Conservation (phyloP, 53 echinoderm and acorn worm species). For the Glandiceps talaboti region DNA sequence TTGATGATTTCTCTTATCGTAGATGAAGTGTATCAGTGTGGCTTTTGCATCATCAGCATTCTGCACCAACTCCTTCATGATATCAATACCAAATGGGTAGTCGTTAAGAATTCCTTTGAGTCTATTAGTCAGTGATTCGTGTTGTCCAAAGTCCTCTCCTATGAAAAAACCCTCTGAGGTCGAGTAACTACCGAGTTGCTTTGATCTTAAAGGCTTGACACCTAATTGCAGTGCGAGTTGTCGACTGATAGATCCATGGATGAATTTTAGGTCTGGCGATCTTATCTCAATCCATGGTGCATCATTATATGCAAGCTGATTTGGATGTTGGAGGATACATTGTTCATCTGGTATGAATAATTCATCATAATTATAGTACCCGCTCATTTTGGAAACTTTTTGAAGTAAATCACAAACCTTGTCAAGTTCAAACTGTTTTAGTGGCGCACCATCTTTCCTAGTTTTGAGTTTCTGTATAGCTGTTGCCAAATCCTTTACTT, state of each 20-base stretch:
- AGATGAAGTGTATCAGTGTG: slow-evolving; percentile 75
- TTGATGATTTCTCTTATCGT: slow-evolving; percentile 44
- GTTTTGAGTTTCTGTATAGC: not conserved
- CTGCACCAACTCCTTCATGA: slow-evolving; percentile 89
- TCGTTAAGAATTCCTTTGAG: slow-evolving; percentile 52
- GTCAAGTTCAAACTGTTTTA: not conserved
- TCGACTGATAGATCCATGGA: slow-evolving; percentile 18
- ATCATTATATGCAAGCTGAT: slow-evolving; percentile 19
- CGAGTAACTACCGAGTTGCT: slow-evolving; percentile 9
- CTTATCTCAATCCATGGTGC: slow-evolving; percentile 7
- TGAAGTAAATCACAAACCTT: not conserved
- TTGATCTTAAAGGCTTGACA: slow-evolving; percentile 29
- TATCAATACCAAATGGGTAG: slow-evolving; percentile 62
- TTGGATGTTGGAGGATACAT: slow-evolving; percentile 2
- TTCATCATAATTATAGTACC: not conserved
- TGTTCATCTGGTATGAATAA: slow-evolving; percentile 12
- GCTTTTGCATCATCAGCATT: slow-evolving; percentile 94
- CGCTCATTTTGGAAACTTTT: not conserved
- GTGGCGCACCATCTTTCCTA: not conserved
- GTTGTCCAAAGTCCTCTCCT: slow-evolving; percentile 68
- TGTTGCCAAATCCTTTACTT: not conserved
- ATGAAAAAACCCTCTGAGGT: slow-evolving; percentile 2
- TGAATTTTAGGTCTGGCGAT: not conserved
- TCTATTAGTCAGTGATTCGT: slow-evolving; percentile 57
- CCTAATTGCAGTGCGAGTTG: slow-evolving; percentile 22